Evolutionary conservation across 1,140 invertebrate species (phyloP), one percentile per base, ranked within the genome.

Genomic region (Ylistrum balloti): DNA sequence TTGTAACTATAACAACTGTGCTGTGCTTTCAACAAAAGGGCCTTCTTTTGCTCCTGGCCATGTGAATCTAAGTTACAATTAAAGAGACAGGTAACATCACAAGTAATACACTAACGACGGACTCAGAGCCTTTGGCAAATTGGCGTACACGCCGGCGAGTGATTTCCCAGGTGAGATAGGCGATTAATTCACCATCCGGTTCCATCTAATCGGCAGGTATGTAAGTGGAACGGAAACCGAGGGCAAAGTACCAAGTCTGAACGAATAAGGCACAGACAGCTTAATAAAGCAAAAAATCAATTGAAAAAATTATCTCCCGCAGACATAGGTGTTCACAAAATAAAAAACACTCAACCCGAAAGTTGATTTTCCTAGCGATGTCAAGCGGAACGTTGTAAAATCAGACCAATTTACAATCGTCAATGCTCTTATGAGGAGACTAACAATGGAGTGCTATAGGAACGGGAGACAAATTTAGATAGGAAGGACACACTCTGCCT

Each of bases 211-310:
- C 56, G 56, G 22, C n/a, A 74, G 56, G 56, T 74, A 74, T 28
- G n/a, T 56, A 56, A 56, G 45, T 74, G 56, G n/a, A 74, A 74
- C 56, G 56, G 56, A 74, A 74, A 74, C n/a, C 3, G 56, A n/a
- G 20, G 22, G 22, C 56, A 74, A 74, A 28, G n/a, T 74, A 74
- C 56, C 22, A 28, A 74, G 56, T 74, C 22, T 28, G 22, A 1
- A 74, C 5, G 56, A 5, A 74, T 74, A 28, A 17, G 20, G n/a
- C n/a, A n/a, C n/a, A n/a, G n/a, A n/a, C 22, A 74, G 56, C 56
- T 74, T 74, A 3, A 28, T 28, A 5, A 1, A n/a, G 3, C 22
- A 28, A 5, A 48, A 38, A 13, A 38, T 38, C 5, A 38, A 38
- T n/a, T n/a, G n/a, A n/a, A n/a, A n/a, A n/a, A n/a, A n/a, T n/a